These are phyloP conservation scores for Dascyllus trimaculatus DNA, from an alignment of 2,113 vertebrate genomes.

Conservation along the genomic window DNA sequence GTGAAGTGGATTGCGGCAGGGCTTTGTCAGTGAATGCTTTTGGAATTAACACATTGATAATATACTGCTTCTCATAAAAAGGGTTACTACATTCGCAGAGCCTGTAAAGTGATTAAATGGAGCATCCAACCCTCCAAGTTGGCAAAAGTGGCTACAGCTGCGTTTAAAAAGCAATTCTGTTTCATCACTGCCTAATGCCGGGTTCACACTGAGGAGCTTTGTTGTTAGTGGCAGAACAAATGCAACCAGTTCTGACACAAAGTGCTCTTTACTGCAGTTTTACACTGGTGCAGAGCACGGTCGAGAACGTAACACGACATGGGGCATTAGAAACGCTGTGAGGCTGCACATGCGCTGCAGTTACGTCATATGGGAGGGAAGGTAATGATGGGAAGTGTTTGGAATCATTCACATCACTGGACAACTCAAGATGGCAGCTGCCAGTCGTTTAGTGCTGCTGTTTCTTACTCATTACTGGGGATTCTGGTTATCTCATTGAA, in stretches of 20 bases:
- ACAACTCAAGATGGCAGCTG: neutral
- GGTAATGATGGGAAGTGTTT: neutral
- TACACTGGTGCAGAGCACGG: constrained; percentile 5
- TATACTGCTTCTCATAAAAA: constrained; percentile 51
- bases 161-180: constrained; percentile 43
- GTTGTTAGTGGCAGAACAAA: constrained; percentile 30
- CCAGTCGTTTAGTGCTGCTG: neutral
- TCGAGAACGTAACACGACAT: neutral
- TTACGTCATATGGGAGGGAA: neutral
- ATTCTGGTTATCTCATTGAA: neutral
- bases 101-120: constrained; percentile 59
- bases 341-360: neutral
- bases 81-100: constrained; percentile 31
- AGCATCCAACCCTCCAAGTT: constrained; percentile 44
- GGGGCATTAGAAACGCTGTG: neutral
- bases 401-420: neutral
- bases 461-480: neutral
- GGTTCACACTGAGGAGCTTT: constrained; percentile 23
- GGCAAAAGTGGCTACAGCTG: constrained; percentile 54
- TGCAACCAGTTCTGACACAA: constrained; percentile 14
- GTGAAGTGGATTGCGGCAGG: constrained; percentile 31
- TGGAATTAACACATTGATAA: constrained; percentile 39
- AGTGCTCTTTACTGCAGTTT: constrained; percentile 24
- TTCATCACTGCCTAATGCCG: constrained; percentile 30
- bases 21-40: constrained; percentile 41